Percentiles rank a stretch among this genome's conserved stretches.
Conservation (phyloP, 2,113 vertebrate genomes). For the Bolborhynchus lineola region DNA sequence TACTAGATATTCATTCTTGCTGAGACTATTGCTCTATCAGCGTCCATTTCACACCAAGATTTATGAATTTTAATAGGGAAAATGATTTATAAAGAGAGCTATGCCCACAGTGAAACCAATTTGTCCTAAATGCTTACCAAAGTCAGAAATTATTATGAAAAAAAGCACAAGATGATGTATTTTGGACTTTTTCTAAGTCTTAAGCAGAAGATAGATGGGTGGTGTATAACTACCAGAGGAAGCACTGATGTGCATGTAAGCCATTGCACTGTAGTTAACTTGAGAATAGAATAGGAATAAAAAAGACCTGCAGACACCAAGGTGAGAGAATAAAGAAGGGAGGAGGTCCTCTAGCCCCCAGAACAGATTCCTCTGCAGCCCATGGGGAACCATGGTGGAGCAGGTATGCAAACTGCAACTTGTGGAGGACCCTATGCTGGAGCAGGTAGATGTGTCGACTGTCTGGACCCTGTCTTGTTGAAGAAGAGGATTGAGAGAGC, state of each 20-base stretch:
- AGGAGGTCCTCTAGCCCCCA: neutral
- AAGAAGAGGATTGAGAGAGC: neutral
- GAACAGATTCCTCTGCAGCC: neutral
- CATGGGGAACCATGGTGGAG: neutral
- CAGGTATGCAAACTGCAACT: neutral
- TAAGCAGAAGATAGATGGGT: neutral
- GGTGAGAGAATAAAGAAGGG: neutral
- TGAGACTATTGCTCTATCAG: neutral
- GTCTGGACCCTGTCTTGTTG: no score
- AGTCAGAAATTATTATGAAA: neutral
- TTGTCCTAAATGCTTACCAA: neutral
- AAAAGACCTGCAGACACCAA: neutral
- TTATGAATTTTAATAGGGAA: neutral
- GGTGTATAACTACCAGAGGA: neutral
- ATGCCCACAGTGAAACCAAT: neutral
- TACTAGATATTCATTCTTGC: neutral
- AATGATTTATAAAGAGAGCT: neutral
- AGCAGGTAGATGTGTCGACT: neutral
- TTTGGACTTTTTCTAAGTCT: neutral
- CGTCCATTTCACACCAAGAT: neutral
- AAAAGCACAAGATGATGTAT: neutral
- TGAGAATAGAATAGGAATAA: neutral
- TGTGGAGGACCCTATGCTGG: fast-evolving
- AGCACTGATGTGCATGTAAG: neutral
- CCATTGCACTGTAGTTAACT: neutral